Percentiles rank a stretch among this genome's conserved stretches.
Conservation (phyloP, 2,113 vertebrate genomes). For the Panthera tigris region DNA sequence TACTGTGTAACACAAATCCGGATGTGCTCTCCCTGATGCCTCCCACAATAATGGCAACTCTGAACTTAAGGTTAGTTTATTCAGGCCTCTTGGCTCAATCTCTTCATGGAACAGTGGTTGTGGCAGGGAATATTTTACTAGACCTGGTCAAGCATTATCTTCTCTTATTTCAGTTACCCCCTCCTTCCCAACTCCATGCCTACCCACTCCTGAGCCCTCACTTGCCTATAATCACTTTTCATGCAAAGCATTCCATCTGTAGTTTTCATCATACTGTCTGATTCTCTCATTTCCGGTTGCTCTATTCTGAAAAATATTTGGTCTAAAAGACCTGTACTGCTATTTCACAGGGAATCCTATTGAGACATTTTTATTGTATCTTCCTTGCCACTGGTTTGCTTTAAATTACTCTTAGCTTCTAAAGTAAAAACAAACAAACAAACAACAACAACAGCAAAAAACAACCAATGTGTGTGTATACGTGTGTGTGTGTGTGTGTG, state of each 20-base stretch:
- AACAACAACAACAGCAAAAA: too few species aligned
- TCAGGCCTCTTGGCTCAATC: constrained; percentile 70
- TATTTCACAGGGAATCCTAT: background rate
- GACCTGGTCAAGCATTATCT: constrained; percentile 75
- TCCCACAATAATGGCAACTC: constrained; percentile 68
- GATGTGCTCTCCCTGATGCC: constrained; percentile 66
- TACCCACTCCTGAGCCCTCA: constrained; percentile 28
- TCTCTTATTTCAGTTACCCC: constrained; percentile 71
- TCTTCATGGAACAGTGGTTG: constrained; percentile 70
- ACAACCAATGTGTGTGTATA: too few species aligned
- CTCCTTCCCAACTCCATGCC: constrained; percentile 39
- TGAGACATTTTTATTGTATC: background rate
- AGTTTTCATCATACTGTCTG: constrained; percentile 66
- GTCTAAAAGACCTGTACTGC: background rate
- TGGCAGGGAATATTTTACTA: constrained; percentile 76
- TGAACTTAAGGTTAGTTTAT: constrained; percentile 75
- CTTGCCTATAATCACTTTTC: constrained; percentile 65
- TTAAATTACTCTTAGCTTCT: constrained; percentile 14
- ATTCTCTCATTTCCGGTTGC: constrained; percentile 56
- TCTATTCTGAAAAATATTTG: constrained; percentile 56
- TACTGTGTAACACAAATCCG: constrained; percentile 73
- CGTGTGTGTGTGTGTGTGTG: too few species aligned
- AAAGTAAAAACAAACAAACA: background rate
- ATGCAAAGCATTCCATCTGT: constrained; percentile 67
- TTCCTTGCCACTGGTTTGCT: constrained; percentile 29